A percentile compares a stretch with the other conserved stretches of the same genome.
Conservation (phyloP, 2,797 vertebrate genomes). For the Sphenopsis melanotis region DNA sequence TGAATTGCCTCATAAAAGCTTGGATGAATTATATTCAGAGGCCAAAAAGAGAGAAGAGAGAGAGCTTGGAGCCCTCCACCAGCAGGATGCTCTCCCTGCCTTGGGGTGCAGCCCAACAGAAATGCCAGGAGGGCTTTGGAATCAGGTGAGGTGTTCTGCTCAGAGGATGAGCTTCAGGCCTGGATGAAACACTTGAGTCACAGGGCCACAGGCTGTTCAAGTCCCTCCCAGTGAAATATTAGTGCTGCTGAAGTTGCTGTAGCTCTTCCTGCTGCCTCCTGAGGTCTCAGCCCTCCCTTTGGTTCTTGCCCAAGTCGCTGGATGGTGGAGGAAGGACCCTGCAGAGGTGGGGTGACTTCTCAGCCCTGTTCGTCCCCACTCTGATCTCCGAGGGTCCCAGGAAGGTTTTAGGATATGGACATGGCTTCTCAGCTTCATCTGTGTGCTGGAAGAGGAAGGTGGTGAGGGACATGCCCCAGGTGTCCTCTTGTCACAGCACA, state of each 20-base stretch:
- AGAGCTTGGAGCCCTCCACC: neutral
- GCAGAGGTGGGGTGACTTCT: neutral
- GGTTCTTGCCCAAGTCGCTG: neutral
- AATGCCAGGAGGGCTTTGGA: neutral
- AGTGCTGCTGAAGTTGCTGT: neutral
- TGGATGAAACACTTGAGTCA: neutral
- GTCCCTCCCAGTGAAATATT: neutral
- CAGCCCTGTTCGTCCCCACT: neutral
- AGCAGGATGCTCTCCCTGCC: neutral
- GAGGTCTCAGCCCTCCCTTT: fast-evolving
- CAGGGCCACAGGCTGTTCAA: neutral
- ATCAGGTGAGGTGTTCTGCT: neutral
- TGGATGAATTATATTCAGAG: neutral
- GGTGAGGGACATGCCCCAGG: neutral
- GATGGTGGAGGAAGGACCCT: neutral
- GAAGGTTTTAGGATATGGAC: neutral
- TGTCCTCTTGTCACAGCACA: neutral
- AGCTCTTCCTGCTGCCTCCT: fast-evolving
- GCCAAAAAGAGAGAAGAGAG: neutral
- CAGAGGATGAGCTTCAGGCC: neutral
- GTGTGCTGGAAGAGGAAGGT: neutral
- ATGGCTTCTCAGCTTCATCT: neutral
- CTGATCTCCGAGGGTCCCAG: neutral
- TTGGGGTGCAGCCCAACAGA: neutral
- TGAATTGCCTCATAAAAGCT: slow-evolving; percentile 18